Conservation (phyloP, 2,888 invertebrate species). For the Melanostoma mellinum region DNA sequence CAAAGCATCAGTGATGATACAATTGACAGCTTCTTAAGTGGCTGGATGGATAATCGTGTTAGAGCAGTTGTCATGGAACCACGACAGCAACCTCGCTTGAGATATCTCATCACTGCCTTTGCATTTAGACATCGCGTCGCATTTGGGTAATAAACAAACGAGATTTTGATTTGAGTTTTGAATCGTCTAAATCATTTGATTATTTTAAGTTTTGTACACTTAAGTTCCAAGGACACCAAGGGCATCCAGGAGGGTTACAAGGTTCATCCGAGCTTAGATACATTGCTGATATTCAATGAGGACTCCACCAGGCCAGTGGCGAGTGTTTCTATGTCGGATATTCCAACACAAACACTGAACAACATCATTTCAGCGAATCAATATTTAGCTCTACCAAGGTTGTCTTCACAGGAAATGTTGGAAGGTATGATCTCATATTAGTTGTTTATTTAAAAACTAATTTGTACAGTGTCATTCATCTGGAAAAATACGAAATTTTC, state of each 20-base stretch:
- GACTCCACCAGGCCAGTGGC: constrained; percentile 91
- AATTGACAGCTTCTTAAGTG: constrained; percentile 90
- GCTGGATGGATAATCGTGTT: constrained; percentile 96
- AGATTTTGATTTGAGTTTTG: constrained; percentile 39
- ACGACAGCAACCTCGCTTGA: constrained; percentile 88
- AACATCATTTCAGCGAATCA: constrained; percentile 95
- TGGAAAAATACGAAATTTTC: background rate
- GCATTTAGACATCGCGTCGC: constrained; percentile 92
- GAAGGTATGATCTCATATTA: constrained; percentile 77
- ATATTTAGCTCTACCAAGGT: constrained; percentile 92
- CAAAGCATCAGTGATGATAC: constrained; percentile 87
- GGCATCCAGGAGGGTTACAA: constrained; percentile 87
- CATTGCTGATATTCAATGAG: constrained; percentile 95
- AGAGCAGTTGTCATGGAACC: constrained; percentile 94
- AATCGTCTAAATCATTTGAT: constrained; percentile 40
- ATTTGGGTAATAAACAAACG: constrained; percentile 87
- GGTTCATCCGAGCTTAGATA: constrained; percentile 88
- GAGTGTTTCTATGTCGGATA: constrained; percentile 93
- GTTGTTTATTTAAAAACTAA: too few species aligned
- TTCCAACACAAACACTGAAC: constrained; percentile 92
- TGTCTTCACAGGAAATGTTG: constrained; percentile 92
- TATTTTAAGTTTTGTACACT: constrained; percentile 86
- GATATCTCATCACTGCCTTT: constrained; percentile 94
- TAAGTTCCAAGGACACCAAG: constrained; percentile 85
- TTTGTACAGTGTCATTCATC: too few species aligned